Base-by-base conservation (phyloP, 2,888 invertebrate species). In the Hyposoter didymator region DNA sequence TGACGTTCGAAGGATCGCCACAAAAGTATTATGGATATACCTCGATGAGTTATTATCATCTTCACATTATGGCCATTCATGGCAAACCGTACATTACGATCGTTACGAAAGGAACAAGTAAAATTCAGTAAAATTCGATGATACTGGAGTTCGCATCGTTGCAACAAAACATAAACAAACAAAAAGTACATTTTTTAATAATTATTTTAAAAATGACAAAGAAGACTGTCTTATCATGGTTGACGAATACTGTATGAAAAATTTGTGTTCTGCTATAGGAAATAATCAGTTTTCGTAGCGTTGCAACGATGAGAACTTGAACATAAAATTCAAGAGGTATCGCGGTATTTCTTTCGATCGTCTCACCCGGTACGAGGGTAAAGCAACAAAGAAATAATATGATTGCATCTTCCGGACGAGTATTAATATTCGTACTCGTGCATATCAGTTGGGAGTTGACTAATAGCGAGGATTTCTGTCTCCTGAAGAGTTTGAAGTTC, bases 21-120 rank as follows among this genome's bases (percentile, higher is more conserved):
- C 39, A 19, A 89, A 88, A 90, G 88, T 90, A 90, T 88, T 90
- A 90, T 88, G 89, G 89, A 90, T 90, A 90, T 88, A 85, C 89
- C 85, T 84, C 32, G 12, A 19, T 39, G 10, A 6, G 3, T 35
- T 39, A 1, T 35, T 19, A 32, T 39, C 49, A 22, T 72, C 49
- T 72, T 4, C 14, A 19, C 55, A 17, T 5, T 19, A 35, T 32
- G 35, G 32, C 52, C 35, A 10, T 72, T 12, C 14, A 1, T 19
- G 52, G 10, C 32, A 52, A 14, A 35, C 70, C 22, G 70, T 47
- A 70, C 47, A n/a, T 70, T 52, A 35, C 32, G 49, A 66, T n/a
- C n/a, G 8, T 19, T 35, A 19, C 67, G 39, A 19, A 35, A 8
- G 22, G 22, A 22, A 67, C 39, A 43, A 39, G 22, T 14, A 10